Evolutionary conservation across 2,113 vertebrate genomes (phyloP).

Genomic region (Hymenochirus boettgeri): DNA sequence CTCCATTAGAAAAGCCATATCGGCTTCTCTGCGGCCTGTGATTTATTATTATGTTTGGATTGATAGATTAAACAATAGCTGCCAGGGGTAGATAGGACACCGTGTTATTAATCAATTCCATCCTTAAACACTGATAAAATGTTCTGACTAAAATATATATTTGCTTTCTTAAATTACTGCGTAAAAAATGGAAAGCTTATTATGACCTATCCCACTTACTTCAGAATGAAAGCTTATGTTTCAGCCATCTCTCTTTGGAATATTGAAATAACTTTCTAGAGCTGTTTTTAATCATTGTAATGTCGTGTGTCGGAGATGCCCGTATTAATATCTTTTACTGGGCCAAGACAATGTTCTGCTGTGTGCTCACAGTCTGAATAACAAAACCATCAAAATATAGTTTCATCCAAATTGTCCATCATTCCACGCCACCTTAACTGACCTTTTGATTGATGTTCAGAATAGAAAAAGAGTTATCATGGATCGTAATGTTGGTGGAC

Average conservation of each 20-base stretch:
- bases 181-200: constrained; percentile 14
- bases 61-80: constrained; percentile 42
- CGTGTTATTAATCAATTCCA: constrained; percentile 35
- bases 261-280: constrained; percentile 7
- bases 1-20: constrained; percentile 28
- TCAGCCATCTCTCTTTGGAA: constrained; percentile 2
- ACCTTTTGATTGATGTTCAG: no score
- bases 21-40: constrained; percentile 14
- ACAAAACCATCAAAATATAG: no score
- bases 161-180: constrained; percentile 31
- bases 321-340: no score
- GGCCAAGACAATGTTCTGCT: no score
- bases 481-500: no score
- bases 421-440: no score
- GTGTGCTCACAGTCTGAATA: no score
- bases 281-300: no score
- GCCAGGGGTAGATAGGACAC: constrained; percentile 31
- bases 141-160: constrained; percentile 37
- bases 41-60: constrained; percentile 36
- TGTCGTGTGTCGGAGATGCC: no score
- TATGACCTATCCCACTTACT: neutral
- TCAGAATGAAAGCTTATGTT: constrained; percentile 16
- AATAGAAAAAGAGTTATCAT: no score
- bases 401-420: no score
- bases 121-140: constrained; percentile 32